Evolutionary conservation across 2,888 invertebrate genomes (phyloP), one percentile per base, ranked within the genome.

Genomic region (Cephus pulcher): DNA sequence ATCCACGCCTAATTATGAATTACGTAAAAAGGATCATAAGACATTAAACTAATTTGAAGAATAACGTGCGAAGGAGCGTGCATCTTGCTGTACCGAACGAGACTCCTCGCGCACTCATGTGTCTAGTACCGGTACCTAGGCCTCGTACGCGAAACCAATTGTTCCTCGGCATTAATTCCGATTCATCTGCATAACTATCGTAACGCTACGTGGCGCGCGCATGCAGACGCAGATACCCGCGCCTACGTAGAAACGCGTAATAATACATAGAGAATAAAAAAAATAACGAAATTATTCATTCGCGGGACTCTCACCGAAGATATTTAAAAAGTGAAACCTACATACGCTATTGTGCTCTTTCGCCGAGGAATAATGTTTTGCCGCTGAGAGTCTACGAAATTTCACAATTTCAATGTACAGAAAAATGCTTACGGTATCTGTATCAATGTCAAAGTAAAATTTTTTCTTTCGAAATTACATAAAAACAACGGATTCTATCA

Each of bases 271-370:
- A 12, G 56, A 74, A 71, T 77, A 78, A 82, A 83, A 35, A 35
- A 80, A 79, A 75, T 78, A 75, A 71, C 69, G 69, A 74, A 80
- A 78, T 80, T 80, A 80, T 80, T 34, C 76, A 74, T 12, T 12
- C 74, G 35, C 9, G 74, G 11, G 35, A 87, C 89, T 90, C 90
- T 90, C 89, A 88, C 89, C 88, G 75, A 87, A 89, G 88, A 86
- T 89, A 90, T 90, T 90, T 87, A 87, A 86, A 86, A 86, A 86
- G 89, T 88, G 89, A 89, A 90, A 89, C 89, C 89, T 88, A 83
- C 80, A 76, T 82, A 81, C 80, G 79, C 71, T 33, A 71, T 71
- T 71, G 71, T 71, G 71, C 56, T 56, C 56, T 56, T 56, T 56
- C 56, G 56, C 23, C 23, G 15, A 56, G 56, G 56, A 56, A 56